phyloP scores from a whole-genome alignment of 2,113 vertebrate genomes.

The Gulo gulo region DNA sequence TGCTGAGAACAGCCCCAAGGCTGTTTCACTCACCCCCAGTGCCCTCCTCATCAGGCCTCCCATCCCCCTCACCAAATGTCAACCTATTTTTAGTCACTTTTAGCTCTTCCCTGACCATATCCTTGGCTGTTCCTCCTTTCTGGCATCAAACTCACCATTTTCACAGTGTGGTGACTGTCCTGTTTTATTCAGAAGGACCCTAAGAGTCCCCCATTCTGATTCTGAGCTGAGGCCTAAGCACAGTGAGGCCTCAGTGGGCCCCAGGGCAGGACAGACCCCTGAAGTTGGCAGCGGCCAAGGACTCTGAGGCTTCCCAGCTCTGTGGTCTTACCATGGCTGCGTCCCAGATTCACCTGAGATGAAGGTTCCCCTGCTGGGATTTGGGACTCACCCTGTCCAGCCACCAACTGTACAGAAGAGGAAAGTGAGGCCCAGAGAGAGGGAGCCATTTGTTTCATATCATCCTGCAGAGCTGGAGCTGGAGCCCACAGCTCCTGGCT shows the following conservation, averaged over 20 bases:
- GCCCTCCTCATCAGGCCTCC: neutral
- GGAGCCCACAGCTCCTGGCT: neutral
- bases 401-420: neutral
- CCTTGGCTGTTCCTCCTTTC: neutral
- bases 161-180: neutral
- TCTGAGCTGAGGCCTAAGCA: neutral
- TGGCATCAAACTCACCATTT: neutral
- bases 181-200: neutral
- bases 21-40: neutral
- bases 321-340: too few relatives aligned
- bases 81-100: neutral
- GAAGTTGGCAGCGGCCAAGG: neutral
- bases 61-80: neutral
- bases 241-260: neutral
- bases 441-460: neutral
- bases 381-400: neutral
- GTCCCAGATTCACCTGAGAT: neutral
- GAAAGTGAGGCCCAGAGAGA: neutral
- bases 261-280: neutral
- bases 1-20: neutral
- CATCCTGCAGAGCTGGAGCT: neutral
- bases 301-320: neutral
- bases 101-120: neutral
- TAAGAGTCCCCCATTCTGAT: neutral
- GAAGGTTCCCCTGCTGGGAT: neutral